A percentile compares a stretch with the other conserved stretches of the same genome.
Conservation (phyloP, 2,888 invertebrate species). For the Sylvicola cinctus region DNA sequence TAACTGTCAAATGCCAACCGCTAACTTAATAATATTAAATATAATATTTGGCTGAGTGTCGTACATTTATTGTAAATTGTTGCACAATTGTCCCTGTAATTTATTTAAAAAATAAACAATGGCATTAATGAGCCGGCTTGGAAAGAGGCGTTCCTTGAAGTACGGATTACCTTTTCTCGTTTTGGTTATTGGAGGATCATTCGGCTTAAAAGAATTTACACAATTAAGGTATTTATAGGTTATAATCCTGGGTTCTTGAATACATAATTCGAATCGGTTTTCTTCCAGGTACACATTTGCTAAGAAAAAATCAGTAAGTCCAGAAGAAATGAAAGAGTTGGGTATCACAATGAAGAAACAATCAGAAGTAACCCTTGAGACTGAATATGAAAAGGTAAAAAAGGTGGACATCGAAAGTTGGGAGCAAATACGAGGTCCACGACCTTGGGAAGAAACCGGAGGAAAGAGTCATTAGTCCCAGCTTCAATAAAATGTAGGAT, state of each 20-base stretch:
- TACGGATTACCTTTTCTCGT: conserved; percentile 54
- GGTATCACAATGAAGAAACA: conserved; percentile 45
- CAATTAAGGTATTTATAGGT: conserved; percentile 35
- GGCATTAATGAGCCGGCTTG: no score
- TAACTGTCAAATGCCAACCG: no score
- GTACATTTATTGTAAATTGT: no score
- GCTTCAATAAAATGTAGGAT: no score
- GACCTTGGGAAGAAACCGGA: conserved; percentile 66
- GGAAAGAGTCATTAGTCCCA: no score
- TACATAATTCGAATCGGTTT: conserved; percentile 5
- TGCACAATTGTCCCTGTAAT: no score
- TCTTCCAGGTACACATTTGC: conserved; percentile 35
- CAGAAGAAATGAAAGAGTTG: conserved; percentile 41
- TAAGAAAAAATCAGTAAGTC: conserved; percentile 32
- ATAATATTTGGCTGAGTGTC: no score
- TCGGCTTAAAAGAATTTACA: conserved; percentile 54
- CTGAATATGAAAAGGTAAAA: conserved; percentile 51
- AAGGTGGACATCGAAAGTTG: conserved; percentile 57
- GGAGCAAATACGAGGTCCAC: conserved; percentile 66
- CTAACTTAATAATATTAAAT: no score
- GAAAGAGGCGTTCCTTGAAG: no score
- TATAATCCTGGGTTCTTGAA: background rate
- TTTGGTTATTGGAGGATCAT: conserved; percentile 55
- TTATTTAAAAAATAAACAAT: no score
- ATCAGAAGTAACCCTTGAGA: conserved; percentile 49